phyloP scores from a whole-genome alignment of 2,797 vertebrate genomes.

The Masticophis lateralis region DNA sequence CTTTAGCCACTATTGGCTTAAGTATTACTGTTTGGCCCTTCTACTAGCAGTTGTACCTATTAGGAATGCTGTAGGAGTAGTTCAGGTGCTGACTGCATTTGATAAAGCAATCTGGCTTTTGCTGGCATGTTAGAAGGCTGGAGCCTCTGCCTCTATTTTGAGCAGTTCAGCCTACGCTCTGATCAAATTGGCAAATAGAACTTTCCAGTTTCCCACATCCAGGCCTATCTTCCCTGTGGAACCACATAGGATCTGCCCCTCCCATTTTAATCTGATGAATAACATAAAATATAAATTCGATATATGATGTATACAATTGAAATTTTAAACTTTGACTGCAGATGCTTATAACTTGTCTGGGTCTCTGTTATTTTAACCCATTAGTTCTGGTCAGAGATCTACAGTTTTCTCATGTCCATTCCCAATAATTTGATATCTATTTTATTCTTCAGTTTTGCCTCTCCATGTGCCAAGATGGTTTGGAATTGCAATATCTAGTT shows the following conservation, averaged over 20 bases:
- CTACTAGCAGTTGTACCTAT: background rate
- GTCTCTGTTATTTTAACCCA: background rate
- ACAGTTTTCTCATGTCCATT: background rate
- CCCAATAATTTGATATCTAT: background rate
- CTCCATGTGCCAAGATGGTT: background rate
- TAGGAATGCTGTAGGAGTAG: background rate
- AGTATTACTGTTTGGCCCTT: background rate
- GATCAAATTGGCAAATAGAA: background rate
- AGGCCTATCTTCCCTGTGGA: no score
- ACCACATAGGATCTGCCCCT: background rate
- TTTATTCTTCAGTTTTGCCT: background rate
- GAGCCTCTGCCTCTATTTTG: background rate
- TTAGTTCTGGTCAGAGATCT: background rate
- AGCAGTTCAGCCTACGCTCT: slow-evolving; percentile 6
- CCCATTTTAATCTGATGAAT: background rate
- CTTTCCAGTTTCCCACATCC: background rate
- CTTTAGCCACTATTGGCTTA: background rate
- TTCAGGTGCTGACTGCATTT: background rate
- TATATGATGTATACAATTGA: background rate
- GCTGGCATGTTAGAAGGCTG: background rate
- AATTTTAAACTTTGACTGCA: background rate
- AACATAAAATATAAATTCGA: background rate
- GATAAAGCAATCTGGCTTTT: slow-evolving; percentile 5
- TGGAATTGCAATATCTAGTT: background rate
- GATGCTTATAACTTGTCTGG: background rate